Evolutionary conservation across 2,113 vertebrate species (phyloP).

Genomic region (Eudorcas thomsonii): DNA sequence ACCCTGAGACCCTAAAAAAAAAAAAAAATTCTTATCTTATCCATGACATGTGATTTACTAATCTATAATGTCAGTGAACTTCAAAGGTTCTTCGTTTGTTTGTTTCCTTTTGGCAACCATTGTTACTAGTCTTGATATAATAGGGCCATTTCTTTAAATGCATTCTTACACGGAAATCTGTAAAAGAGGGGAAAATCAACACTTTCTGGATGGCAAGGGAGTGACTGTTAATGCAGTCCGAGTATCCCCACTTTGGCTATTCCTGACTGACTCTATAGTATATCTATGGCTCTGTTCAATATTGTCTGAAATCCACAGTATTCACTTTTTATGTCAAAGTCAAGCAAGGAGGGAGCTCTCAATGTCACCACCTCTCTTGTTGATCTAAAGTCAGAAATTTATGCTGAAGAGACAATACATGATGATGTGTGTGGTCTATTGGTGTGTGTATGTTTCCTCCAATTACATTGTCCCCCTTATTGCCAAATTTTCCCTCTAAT

Average conservation of each 20-base stretch:
- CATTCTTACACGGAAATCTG: not conserved
- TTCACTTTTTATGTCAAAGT: not conserved
- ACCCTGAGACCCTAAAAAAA: too few relatives aligned
- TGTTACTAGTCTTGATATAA: not conserved
- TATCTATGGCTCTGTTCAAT: not conserved
- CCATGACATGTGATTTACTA: not conserved
- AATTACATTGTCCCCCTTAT: not conserved
- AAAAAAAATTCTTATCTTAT: too few relatives aligned
- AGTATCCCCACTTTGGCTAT: not conserved
- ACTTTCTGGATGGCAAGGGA: not conserved
- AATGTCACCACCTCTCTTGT: not conserved
- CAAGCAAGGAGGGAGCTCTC: not conserved
- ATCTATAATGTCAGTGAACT: not conserved
- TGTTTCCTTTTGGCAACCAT: accelerated
- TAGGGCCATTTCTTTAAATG: not conserved
- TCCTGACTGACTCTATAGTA: not conserved
- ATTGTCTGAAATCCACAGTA: not conserved
- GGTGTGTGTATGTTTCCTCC: not conserved
- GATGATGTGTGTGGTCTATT: not conserved
- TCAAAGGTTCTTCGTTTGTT: not conserved
- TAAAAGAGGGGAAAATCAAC: not conserved
- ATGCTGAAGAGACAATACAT: not conserved
- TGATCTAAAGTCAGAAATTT: not conserved
- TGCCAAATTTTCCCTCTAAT: not conserved
- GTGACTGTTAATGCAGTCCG: not conserved